These are phyloP conservation scores for Choristoneura fumiferana DNA, from an alignment of 1,140 invertebrate genomes.

Conservation along the genomic window DNA sequence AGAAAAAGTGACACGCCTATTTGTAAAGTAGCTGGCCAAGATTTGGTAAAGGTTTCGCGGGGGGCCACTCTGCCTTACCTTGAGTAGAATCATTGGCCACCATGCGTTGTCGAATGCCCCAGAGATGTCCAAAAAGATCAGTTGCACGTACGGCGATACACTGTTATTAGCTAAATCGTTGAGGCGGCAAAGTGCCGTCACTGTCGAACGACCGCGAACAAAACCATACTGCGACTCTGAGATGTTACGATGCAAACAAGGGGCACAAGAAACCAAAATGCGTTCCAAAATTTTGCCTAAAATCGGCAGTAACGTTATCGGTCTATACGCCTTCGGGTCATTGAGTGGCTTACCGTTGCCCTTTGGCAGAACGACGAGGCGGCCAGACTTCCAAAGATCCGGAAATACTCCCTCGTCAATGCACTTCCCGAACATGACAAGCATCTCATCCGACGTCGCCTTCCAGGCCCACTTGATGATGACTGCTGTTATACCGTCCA, in stretches of 20 bases:
- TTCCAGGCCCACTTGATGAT: conserved; percentile 32
- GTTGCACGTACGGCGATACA: conserved; percentile 38
- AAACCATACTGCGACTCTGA: conserved; percentile 53
- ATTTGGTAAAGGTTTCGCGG: conserved; percentile 39
- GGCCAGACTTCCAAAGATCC: conserved; percentile 53
- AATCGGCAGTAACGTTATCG: conserved; percentile 60
- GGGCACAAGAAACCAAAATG: conserved; percentile 37
- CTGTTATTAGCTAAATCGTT: conserved; percentile 1
- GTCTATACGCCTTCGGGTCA: conserved; percentile 53
- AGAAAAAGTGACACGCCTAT: conserved; percentile 33
- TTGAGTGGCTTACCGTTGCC: conserved; percentile 41
- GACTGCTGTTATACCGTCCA: conserved; percentile 34
- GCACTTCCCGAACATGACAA: conserved; percentile 32
- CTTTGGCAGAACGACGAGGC: conserved; percentile 47
- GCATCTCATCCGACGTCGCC: conserved; percentile 17
- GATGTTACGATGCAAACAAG: conserved; percentile 16
- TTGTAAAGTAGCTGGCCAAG: conserved; percentile 47
- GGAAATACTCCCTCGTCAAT: conserved; percentile 46
- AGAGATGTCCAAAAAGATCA: conserved; percentile 62
- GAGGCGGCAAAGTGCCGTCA: conserved; percentile 44
- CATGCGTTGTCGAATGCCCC: conserved; percentile 67
- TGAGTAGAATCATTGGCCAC: conserved; percentile 53
- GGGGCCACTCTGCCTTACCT: conserved; percentile 29
- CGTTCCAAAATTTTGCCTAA: conserved; percentile 62
- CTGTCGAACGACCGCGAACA: conserved; percentile 47